Evolutionary conservation across 2,888 invertebrate genomes (phyloP).

Genomic region (Rotaria sp.): DNA sequence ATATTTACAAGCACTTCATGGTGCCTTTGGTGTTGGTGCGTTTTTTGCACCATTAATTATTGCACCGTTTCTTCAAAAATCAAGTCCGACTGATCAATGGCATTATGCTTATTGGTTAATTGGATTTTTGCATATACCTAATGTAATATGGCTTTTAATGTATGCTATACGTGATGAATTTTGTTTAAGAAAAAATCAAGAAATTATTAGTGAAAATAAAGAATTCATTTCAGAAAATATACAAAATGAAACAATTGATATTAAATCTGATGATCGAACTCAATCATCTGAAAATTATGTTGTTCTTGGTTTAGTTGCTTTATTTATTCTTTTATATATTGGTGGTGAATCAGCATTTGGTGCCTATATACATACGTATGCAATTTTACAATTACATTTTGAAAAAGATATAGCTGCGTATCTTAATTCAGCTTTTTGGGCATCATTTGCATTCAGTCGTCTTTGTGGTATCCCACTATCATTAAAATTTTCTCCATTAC

Average conservation of each 20-base stretch:
- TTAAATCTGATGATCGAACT: neutral
- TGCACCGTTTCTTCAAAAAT: slow-evolving; percentile 50
- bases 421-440: neutral
- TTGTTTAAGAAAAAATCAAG: neutral
- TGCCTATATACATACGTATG: neutral
- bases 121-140: neutral
- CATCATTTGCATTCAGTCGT: neutral
- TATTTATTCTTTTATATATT: neutral
- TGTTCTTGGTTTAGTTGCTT: neutral
- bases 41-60: slow-evolving; percentile 57
- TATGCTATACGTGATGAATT: neutral
- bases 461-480: neutral
- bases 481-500: neutral
- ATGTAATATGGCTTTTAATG: neutral
- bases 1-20: slow-evolving; percentile 57
- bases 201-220: neutral
- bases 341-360: neutral
- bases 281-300: neutral
- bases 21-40: slow-evolving; percentile 57
- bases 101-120: slow-evolving; percentile 10
- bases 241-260: neutral
- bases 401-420: neutral
- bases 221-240: neutral
- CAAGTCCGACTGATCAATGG: slow-evolving; percentile 8
- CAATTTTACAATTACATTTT: neutral